Base-by-base conservation (phyloP, 1,140 invertebrate genomes). In the Panagrolaimus sp. region DNA sequence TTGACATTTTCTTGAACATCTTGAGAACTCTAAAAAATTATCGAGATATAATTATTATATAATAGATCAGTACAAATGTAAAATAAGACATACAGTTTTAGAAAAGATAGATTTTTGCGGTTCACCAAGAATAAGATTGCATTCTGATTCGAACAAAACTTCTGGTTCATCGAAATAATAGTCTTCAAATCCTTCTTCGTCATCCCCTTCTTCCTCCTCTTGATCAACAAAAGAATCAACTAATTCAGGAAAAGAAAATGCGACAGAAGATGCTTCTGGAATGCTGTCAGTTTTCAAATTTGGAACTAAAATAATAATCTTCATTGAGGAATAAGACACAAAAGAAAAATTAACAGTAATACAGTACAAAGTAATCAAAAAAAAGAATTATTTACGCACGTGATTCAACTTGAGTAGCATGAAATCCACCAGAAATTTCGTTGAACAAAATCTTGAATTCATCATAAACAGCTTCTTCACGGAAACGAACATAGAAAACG, bases 361-460 rank as follows among this genome's bases (percentile, higher is more conserved):
- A n/a, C 26, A 52, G 26, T 14, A 52, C 48, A n/a, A n/a, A n/a
- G n/a, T n/a, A 52, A 52, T 52, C n/a, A n/a, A n/a, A n/a, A n/a
- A 52, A 52, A 1, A 52, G 7, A 52, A 52, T 52, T 52, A 52
- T 24, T n/a, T 24, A 52, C 48, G n/a, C n/a, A n/a, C n/a, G n/a
- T n/a, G n/a, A n/a, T 52, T 47, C 21, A 14, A 8, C n/a, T n/a
- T n/a, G n/a, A n/a, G 48, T 7, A 15, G 48, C 4, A 14, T n/a
- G 0, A 52, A 9, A 5, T 1, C 9, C 9, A 24, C 48, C 14
- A 15, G 26, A n/a, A 8, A 52, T 52, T 7, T 52, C 15, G 48
- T 52, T 52, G 48, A 52, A 52, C 48, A 21, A 7, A n/a, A 24
- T 52, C 48, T 52, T 52, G 48, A 52, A 52, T 1, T 52, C 48